Conservation (phyloP, 2,797 vertebrate genomes). For the Vireo griseus region DNA sequence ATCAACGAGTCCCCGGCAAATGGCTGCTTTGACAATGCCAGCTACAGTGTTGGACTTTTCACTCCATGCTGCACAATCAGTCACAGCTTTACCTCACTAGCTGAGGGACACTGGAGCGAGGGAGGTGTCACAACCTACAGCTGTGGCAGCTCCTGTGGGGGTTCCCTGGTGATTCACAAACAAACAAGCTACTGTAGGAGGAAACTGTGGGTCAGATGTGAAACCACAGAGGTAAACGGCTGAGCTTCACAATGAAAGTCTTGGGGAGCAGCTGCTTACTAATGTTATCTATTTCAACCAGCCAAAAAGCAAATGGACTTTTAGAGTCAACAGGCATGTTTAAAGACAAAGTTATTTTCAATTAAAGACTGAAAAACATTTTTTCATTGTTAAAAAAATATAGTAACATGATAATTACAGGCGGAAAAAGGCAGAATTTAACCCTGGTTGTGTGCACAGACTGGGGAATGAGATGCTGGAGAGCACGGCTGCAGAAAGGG, state of each 20-base stretch:
- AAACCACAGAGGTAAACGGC: not conserved
- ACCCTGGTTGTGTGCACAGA: not conserved
- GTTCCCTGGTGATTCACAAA: not conserved
- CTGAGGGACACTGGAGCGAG: not conserved
- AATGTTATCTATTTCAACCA: not conserved
- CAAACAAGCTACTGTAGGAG: not conserved
- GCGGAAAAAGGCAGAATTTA: not conserved
- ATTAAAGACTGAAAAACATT: not conserved
- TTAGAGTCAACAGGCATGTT: not conserved
- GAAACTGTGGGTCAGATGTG: not conserved
- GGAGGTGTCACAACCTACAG: not conserved
- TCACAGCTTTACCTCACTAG: not conserved
- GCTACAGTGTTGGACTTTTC: not conserved
- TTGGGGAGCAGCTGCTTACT: not conserved
- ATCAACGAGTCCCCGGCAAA: not conserved
- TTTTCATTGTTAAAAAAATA: not conserved
- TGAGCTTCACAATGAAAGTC: not conserved
- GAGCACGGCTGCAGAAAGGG: not conserved
- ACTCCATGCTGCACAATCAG: rapidly evolving
- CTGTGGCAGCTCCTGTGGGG: not conserved
- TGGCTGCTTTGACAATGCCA: rapidly evolving
- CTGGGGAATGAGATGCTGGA: not conserved
- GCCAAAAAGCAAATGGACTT: not conserved
- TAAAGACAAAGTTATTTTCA: not conserved
- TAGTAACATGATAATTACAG: not conserved